Percentiles rank a stretch among this genome's conserved stretches.
phyloP scores from a whole-genome alignment of 2,797 vertebrate genomes.

The Xenops minutus region DNA sequence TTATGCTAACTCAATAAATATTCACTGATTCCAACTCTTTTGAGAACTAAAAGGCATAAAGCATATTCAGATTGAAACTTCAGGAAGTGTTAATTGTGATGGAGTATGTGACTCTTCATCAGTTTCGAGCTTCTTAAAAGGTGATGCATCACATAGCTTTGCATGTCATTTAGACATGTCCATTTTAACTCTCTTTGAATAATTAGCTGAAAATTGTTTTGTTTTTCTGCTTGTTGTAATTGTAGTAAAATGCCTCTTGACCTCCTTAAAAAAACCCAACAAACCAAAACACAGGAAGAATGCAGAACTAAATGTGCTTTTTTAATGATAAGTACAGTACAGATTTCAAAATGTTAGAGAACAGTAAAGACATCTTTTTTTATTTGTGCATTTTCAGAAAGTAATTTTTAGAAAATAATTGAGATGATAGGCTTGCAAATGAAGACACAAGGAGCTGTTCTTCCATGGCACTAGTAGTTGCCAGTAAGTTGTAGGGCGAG shows the following conservation, averaged over 20 bases:
- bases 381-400: background rate
- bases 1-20: background rate
- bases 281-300: background rate
- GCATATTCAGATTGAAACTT: background rate
- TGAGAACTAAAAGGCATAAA: background rate
- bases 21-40: background rate
- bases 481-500: background rate
- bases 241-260: background rate
- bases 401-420: background rate
- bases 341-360: background rate
- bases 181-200: background rate
- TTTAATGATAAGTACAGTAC: background rate
- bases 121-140: background rate
- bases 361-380: background rate
- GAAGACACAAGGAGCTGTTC: background rate
- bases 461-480: background rate
- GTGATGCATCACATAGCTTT: background rate
- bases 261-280: background rate
- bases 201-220: background rate
- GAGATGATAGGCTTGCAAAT: background rate
- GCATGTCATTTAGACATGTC: background rate
- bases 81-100: background rate
- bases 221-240: background rate
- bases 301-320: background rate
- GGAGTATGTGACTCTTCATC: background rate